Evolutionary conservation across 30 jellyfish, hydroid and myxozoan genomes (phyloP).

Genomic region (Phacellophora camtschatica): DNA sequence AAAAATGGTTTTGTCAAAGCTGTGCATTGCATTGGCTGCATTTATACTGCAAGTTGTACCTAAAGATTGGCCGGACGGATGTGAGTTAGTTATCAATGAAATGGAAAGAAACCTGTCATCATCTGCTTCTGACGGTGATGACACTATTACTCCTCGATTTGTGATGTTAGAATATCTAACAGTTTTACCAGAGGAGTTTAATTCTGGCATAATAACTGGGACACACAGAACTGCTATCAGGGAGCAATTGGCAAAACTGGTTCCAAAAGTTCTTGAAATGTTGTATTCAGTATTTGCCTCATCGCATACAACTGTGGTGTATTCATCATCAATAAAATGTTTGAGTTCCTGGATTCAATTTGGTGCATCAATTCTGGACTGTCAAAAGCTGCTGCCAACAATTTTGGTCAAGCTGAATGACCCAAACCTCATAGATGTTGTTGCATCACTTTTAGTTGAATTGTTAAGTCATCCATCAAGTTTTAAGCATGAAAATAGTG

Average conservation of each 20-base stretch:
- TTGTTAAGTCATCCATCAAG: slow-evolving; percentile 77
- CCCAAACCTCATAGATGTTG: slow-evolving; percentile 23
- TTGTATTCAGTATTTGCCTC: slow-evolving; percentile 11
- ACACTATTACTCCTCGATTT: neutral
- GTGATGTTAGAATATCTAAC: slow-evolving; percentile 54
- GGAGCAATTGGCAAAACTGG: slow-evolving; percentile 17
- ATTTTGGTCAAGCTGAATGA: slow-evolving; percentile 24
- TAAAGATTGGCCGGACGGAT: slow-evolving; percentile 39
- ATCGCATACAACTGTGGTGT: neutral
- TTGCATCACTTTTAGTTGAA: slow-evolving; percentile 53
- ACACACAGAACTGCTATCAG: slow-evolving; percentile 31
- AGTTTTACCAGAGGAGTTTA: slow-evolving; percentile 64
- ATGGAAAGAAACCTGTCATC: neutral
- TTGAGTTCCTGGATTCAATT: slow-evolving; percentile 74
- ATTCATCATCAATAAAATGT: slow-evolving; percentile 42
- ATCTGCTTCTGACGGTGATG: neutral
- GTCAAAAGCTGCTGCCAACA: slow-evolving; percentile 36
- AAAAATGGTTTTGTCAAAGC: slow-evolving; percentile 64
- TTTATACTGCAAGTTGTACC: slow-evolving; percentile 39
- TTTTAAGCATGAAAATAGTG: slow-evolving; percentile 61
- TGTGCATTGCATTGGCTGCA: slow-evolving; percentile 58
- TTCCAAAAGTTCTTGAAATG: slow-evolving; percentile 40
- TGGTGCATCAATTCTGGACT: slow-evolving; percentile 72
- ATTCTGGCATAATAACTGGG: slow-evolving; percentile 36
- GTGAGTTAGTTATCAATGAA: slow-evolving; percentile 12